These are phyloP conservation scores for Sarcophaga carnaria DNA, from an alignment of 2,888 invertebrate genomes.

Conservation along the genomic window DNA sequence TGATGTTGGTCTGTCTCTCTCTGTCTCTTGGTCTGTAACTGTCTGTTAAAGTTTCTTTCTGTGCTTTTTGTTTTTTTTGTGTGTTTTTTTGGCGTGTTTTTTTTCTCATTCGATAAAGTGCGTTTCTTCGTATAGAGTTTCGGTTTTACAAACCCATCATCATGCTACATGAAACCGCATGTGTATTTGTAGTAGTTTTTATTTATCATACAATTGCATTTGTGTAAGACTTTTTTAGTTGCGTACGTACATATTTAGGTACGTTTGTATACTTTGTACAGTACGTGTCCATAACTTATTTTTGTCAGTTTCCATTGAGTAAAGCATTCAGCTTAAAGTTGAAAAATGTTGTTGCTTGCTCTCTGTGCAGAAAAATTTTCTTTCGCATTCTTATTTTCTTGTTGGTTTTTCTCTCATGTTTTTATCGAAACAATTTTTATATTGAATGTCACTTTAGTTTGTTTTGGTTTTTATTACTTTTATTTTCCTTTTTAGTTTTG, in stretches of 20 bases:
- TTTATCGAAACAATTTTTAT: constrained; percentile 32
- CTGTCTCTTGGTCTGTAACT: not conserved
- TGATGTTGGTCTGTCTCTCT: constrained; percentile 46
- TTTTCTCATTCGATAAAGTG: constrained; percentile 35
- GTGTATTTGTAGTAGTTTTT: constrained; percentile 6
- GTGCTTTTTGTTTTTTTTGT: not conserved
- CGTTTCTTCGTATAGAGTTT: constrained; percentile 33
- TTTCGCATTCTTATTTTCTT: not conserved
- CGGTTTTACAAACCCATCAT: not conserved
- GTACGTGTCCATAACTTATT: constrained; percentile 46
- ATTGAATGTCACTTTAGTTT: constrained; percentile 43
- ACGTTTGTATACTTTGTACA: not conserved
- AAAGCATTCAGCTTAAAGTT: constrained; percentile 34
- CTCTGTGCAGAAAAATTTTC: not conserved
- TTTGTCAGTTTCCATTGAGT: constrained; percentile 9
- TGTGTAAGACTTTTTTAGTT: not conserved
- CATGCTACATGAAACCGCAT: constrained; percentile 36
- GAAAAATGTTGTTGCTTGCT: constrained; percentile 17
- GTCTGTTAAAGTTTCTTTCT: not conserved
- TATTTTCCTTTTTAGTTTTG: constrained; percentile 34
- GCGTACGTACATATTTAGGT: not conserved
- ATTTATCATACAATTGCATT: not conserved
- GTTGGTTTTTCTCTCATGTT: constrained; percentile 3
- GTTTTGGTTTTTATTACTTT: constrained; percentile 35
- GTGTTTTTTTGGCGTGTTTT: not conserved